Percentiles rank a stretch among this genome's conserved stretches.
Evolutionary conservation across 2,888 invertebrate genomes (phyloP).

Genomic region (Fabriciana adippe): DNA sequence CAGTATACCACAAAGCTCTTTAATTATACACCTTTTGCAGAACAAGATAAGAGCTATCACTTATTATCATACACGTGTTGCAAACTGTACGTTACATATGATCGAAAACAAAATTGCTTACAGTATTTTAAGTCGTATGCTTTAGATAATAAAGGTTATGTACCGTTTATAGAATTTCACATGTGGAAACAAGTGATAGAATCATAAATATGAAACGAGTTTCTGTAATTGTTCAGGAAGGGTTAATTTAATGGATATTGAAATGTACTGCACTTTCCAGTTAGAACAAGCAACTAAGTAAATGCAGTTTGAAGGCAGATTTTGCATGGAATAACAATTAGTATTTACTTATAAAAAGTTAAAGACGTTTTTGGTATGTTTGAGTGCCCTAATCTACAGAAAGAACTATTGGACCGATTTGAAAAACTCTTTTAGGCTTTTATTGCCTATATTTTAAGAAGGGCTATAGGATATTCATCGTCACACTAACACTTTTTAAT

Average conservation of each 20-base stretch:
- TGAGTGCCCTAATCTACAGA: no score
- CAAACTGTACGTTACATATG: constrained; percentile 22
- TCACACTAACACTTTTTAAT: no score
- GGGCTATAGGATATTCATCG: no score
- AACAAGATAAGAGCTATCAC: constrained; percentile 9
- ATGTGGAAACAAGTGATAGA: constrained; percentile 20
- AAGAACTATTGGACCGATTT: no score
- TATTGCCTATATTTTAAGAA: no score
- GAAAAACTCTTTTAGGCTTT: no score
- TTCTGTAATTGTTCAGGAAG: constrained; percentile 41
- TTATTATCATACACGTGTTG: background rate
- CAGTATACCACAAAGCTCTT: constrained; percentile 10
- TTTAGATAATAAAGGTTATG: constrained; percentile 1
- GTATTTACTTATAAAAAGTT: no score
- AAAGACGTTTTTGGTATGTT: no score
- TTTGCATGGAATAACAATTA: background rate
- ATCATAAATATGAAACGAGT: constrained; percentile 37
- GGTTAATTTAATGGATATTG: constrained; percentile 35
- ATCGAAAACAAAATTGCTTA: constrained; percentile 3
- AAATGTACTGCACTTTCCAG: constrained; percentile 16
- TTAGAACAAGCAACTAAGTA: constrained; percentile 9
- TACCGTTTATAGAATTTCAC: background rate
- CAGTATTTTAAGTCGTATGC: constrained; percentile 8
- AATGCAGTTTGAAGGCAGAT: background rate
- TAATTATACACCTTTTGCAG: constrained; percentile 1